These are phyloP conservation scores for Chamaea fasciata DNA, from an alignment of 2,113 vertebrate species.

Conservation along the genomic window DNA sequence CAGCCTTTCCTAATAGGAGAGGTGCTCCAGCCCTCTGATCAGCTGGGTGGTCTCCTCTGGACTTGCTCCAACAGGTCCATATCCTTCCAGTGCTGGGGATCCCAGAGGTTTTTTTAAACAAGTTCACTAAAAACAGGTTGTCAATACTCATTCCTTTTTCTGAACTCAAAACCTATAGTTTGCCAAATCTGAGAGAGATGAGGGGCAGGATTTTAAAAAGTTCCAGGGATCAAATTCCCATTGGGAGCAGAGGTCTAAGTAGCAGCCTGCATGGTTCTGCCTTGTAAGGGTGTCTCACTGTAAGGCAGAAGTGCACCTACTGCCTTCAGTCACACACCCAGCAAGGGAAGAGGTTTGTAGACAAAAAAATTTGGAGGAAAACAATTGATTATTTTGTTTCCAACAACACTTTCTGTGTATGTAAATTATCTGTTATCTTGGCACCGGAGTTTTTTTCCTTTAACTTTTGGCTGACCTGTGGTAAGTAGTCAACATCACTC, in stretches of 20 bases:
- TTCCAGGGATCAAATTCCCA: background rate
- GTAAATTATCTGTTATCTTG: background rate
- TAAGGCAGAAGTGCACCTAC: background rate
- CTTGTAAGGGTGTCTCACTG: background rate
- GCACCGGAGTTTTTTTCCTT: background rate
- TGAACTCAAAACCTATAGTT: background rate
- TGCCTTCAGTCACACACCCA: fast-evolving
- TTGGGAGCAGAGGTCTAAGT: background rate
- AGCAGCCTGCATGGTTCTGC: background rate
- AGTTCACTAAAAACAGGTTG: background rate
- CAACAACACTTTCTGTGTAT: background rate
- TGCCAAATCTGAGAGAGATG: background rate
- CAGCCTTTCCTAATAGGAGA: background rate
- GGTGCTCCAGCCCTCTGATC: background rate
- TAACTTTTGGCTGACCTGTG: background rate
- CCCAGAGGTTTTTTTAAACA: background rate
- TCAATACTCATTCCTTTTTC: background rate
- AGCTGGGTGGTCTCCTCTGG: background rate
- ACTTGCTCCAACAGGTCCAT: background rate
- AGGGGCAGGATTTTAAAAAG: background rate
- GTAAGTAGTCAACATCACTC: background rate
- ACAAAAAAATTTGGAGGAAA: background rate
- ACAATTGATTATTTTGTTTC: background rate
- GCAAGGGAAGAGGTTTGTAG: background rate
- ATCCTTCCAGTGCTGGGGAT: background rate